These are phyloP conservation scores for Bombylius discolor DNA, from an alignment of 2,888 invertebrate species.

Conservation along the genomic window DNA sequence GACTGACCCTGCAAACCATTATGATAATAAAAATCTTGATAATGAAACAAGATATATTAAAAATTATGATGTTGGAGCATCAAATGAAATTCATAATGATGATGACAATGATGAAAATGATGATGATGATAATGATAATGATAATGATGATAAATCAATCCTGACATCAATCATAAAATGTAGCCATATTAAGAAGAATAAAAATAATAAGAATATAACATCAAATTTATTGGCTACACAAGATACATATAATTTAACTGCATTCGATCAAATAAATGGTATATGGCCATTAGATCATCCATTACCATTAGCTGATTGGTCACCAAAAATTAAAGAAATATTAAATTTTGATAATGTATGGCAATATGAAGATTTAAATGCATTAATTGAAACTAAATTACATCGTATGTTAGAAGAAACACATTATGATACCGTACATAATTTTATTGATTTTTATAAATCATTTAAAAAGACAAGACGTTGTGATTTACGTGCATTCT, in stretches of 20 bases:
- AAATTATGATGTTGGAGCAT: conserved; percentile 7
- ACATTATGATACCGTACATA: conserved; percentile 81
- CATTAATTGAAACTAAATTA: conserved; percentile 64
- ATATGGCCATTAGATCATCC: conserved; percentile 57
- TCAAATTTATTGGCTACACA: conserved; percentile 26
- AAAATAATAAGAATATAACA: conserved; percentile 28
- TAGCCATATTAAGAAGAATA: neutral
- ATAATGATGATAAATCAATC: conserved; percentile 10
- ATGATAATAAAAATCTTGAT: conserved; percentile 1
- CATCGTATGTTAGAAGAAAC: conserved; percentile 70
- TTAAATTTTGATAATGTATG: conserved; percentile 34
- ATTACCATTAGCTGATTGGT: conserved; percentile 66
- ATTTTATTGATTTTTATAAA: conserved; percentile 59
- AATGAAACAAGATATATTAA: neutral
- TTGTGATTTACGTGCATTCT: conserved; percentile 55
- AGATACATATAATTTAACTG: conserved; percentile 34
- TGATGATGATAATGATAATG: conserved; percentile 12
- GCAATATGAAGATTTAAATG: conserved; percentile 68
- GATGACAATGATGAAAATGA: conserved; percentile 12
- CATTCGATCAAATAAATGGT: conserved; percentile 39
- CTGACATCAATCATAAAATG: neutral
- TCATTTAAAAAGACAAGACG: conserved; percentile 49
- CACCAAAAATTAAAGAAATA: conserved; percentile 37
- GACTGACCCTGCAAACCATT: conserved; percentile 23
- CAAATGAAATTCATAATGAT: conserved; percentile 7